A percentile compares a stretch with the other conserved stretches of the same genome.
These are phyloP conservation scores for Cecropterus lyciades DNA, from an alignment of 1,140 invertebrate species.

Conservation along the genomic window DNA sequence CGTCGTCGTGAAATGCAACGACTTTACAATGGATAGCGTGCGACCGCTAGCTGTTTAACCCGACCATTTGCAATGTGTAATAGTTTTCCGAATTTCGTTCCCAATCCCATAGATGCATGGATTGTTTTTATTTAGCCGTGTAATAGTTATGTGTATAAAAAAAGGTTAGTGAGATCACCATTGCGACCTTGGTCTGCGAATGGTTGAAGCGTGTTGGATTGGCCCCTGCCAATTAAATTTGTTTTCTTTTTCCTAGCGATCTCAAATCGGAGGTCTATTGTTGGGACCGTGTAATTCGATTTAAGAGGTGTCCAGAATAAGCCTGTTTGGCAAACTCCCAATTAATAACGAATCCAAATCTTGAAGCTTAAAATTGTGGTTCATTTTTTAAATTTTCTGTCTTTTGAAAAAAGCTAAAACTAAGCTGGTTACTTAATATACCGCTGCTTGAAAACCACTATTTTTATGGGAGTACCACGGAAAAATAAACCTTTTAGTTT, in stretches of 20 bases:
- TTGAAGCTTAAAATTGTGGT: not conserved
- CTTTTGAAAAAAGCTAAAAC: too few relatives aligned
- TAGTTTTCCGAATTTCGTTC: conserved; percentile 47
- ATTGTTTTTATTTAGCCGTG: conserved; percentile 52
- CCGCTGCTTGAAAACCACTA: too few relatives aligned
- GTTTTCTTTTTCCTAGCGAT: conserved; percentile 50
- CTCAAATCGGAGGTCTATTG: conserved; percentile 31
- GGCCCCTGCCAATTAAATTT: conserved; percentile 58
- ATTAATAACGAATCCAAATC: not conserved
- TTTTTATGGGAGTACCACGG: too few relatives aligned
- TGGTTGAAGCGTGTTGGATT: conserved; percentile 57
- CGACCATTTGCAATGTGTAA: conserved; percentile 39
- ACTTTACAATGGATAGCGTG: conserved; percentile 59
- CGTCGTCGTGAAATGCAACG: conserved; percentile 10
- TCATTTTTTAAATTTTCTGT: too few relatives aligned
- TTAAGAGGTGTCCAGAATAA: conserved; percentile 24
- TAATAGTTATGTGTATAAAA: conserved; percentile 65
- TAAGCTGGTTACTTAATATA: too few relatives aligned
- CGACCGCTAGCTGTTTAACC: conserved; percentile 47
- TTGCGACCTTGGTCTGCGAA: conserved; percentile 62
- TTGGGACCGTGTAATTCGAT: conserved; percentile 35
- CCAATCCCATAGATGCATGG: conserved; percentile 40
- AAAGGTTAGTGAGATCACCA: conserved; percentile 74
- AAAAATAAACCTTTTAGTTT: too few relatives aligned
- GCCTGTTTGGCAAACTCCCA: not conserved